A percentile compares a stretch with the other conserved stretches of the same genome.
Conservation (phyloP, 2,113 vertebrate genomes). For the Neolamprologus kungweensis region DNA sequence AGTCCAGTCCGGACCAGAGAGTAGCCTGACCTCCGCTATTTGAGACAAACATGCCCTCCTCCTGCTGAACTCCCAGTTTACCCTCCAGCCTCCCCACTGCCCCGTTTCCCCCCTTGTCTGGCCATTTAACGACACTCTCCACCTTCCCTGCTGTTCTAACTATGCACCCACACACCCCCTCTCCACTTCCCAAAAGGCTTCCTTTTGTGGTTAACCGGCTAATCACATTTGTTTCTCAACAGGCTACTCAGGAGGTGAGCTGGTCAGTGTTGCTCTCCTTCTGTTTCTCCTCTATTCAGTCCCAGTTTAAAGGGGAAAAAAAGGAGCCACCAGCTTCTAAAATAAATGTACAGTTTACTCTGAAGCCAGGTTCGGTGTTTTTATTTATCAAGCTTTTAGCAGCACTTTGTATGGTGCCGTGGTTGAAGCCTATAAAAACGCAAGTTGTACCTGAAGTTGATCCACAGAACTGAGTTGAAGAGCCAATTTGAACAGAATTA, state of each 20-base stretch:
- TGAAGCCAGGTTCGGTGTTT: not conserved
- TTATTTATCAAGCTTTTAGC: not conserved
- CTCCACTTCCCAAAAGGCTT: slow-evolving; percentile 14
- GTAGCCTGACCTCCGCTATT: not conserved
- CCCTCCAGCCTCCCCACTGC: not conserved
- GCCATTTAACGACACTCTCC: not conserved
- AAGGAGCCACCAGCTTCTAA: not conserved
- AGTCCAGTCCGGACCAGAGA: not conserved
- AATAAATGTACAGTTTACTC: not conserved
- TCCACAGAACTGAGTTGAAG: not conserved
- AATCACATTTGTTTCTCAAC: slow-evolving; percentile 20
- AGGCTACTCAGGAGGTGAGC: not conserved
- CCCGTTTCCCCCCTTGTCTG: not conserved
- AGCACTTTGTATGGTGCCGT: not conserved
- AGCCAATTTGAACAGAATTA: not conserved
- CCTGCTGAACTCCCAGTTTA: not conserved
- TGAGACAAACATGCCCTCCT: not conserved
- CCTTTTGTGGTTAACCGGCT: not conserved
- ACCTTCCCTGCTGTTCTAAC: not conserved
- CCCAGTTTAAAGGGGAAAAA: not conserved
- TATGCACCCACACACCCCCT: not conserved
- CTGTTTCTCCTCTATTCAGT: not conserved
- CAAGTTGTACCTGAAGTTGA: not conserved
- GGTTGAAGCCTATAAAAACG: not conserved
- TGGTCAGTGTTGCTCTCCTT: not conserved